phyloP scores from a whole-genome alignment of 2,797 vertebrate species.

The Hippopotamyrus pictus region DNA sequence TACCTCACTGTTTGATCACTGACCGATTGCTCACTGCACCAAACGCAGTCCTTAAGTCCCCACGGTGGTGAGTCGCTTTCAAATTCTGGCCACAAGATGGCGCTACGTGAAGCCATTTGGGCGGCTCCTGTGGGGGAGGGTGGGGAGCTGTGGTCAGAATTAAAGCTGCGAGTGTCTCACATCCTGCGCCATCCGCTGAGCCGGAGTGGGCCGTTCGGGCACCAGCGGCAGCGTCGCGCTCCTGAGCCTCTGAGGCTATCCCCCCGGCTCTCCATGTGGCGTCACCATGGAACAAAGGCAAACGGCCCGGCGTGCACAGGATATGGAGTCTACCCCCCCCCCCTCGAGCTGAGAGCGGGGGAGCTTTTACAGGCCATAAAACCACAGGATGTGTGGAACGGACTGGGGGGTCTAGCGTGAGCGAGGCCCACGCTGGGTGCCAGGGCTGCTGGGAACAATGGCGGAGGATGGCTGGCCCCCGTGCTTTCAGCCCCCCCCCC shows the following conservation, averaged over 20 bases:
- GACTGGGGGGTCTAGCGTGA: constrained; percentile 52
- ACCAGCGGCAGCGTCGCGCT: not conserved
- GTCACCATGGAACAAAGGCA: constrained; percentile 46
- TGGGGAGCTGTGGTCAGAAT: not conserved
- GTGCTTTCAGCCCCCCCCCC: constrained; percentile 16
- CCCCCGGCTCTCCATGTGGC: constrained; percentile 32
- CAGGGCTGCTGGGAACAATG: constrained; percentile 65
- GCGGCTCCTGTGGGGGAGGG: constrained; percentile 28
- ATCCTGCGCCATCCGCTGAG: not conserved
- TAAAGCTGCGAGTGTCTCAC: not conserved
- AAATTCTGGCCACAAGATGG: constrained; percentile 64
- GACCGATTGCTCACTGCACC: not conserved
- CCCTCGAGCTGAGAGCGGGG: constrained; percentile 42
- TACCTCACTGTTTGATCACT: not conserved
- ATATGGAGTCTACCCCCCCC: constrained; percentile 43
- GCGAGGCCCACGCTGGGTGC: constrained; percentile 27
- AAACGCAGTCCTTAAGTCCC: not conserved
- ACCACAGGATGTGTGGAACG: constrained; percentile 58
- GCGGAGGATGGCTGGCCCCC: constrained; percentile 45
- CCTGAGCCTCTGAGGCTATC: not conserved
- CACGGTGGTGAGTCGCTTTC: not conserved
- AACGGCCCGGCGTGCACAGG: constrained; percentile 33
- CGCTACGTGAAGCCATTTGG: constrained; percentile 63
- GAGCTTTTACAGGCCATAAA: constrained; percentile 53
- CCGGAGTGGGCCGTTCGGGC: constrained; percentile 4